Conservation (phyloP, 1,140 invertebrate species). For the Leptonema lineaticorne region DNA sequence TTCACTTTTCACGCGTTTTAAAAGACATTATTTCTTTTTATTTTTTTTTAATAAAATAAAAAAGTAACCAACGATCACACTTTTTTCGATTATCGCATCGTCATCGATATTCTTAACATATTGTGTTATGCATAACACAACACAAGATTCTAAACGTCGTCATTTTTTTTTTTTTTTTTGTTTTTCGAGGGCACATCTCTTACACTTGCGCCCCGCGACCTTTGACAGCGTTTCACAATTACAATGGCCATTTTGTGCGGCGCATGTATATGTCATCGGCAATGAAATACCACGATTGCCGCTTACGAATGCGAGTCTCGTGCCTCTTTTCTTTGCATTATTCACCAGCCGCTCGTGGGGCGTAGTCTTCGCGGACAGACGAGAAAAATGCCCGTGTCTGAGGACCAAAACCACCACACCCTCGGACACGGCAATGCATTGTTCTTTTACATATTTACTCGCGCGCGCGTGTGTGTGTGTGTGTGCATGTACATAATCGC, state of each 20-base stretch:
- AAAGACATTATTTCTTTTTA: no score
- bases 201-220: no score
- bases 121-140: no score
- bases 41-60: no score
- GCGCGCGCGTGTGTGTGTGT: neutral
- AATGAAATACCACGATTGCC: neutral
- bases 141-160: neutral
- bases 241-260: no score
- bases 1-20: no score
- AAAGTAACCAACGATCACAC: no score
- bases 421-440: neutral
- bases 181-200: neutral
- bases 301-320: neutral
- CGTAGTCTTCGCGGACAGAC: conserved; percentile 2
- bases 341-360: neutral
- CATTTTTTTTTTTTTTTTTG: neutral
- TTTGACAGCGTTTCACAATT: no score
- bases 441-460: neutral
- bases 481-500: neutral
- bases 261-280: neutral
- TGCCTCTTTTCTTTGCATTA: neutral
- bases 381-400: conserved; percentile 5
- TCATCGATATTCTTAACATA: no score
- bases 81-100: no score
- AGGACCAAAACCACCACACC: conserved; percentile 11